Evolutionary conservation across 2,888 invertebrate species (phyloP).

Genomic region (Euclidia mi): DNA sequence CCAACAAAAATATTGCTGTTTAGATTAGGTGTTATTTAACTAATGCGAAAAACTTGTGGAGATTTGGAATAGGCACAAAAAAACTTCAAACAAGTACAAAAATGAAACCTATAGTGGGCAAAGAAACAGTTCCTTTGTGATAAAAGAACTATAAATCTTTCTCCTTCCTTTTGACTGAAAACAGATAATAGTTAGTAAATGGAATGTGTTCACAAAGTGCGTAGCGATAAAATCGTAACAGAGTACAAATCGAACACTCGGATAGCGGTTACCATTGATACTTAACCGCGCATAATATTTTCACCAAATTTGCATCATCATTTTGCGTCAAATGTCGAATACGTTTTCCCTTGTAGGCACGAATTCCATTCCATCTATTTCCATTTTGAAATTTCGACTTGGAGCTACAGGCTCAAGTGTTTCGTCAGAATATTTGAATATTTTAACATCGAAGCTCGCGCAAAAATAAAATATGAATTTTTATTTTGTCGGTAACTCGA

Average conservation of each 20-base stretch:
- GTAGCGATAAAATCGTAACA: slow-evolving; percentile 37
- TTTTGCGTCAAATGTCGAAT: slow-evolving; percentile 82
- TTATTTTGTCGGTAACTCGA: slow-evolving; percentile 59
- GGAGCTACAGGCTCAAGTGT: slow-evolving; percentile 80
- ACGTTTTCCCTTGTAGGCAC: slow-evolving; percentile 80
- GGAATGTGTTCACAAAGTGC: slow-evolving; percentile 29
- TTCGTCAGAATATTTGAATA: slow-evolving; percentile 86
- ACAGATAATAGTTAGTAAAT: slow-evolving; percentile 41
- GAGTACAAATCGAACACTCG: slow-evolving; percentile 55
- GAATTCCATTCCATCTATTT: slow-evolving; percentile 82
- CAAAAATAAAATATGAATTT: slow-evolving; percentile 77
- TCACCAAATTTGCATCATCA: slow-evolving; percentile 78
- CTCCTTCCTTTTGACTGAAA: slow-evolving; percentile 40
- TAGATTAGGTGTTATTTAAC: slow-evolving; percentile 11
- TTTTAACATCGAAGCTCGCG: slow-evolving; percentile 77
- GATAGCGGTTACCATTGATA: slow-evolving; percentile 67
- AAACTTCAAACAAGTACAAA: slow-evolving; percentile 21
- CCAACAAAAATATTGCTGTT: slow-evolving; percentile 5
- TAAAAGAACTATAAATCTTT: slow-evolving; percentile 47
- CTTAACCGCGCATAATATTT: slow-evolving; percentile 73
- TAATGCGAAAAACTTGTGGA: background rate
- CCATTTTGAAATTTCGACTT: slow-evolving; percentile 83
- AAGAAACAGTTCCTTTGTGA: slow-evolving; percentile 34
- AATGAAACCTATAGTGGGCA: slow-evolving; percentile 19
- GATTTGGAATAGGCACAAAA: slow-evolving; percentile 8